Percentiles rank a stretch among this genome's conserved stretches.
phyloP scores from a whole-genome alignment of 2,797 vertebrate genomes.

The Cossypha polioptera region DNA sequence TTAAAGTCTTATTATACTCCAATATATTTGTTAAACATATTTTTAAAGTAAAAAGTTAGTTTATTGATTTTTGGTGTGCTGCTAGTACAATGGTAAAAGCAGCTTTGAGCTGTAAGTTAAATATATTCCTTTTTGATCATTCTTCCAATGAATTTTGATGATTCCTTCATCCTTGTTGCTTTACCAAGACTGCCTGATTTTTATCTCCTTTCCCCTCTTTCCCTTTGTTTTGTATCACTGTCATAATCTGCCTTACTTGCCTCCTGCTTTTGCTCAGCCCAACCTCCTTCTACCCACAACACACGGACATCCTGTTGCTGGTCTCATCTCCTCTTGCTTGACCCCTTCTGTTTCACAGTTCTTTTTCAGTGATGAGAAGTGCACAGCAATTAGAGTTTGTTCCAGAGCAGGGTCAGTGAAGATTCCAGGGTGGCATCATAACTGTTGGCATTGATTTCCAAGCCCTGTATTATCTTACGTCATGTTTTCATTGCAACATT shows the following conservation, averaged over 20 bases:
- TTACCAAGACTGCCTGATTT: neutral
- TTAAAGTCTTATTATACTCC: neutral
- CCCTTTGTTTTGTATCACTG: neutral
- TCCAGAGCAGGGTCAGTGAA: neutral
- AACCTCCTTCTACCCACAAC: neutral
- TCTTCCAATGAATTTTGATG: neutral
- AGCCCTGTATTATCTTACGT: neutral
- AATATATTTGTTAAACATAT: neutral
- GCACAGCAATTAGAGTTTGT: neutral
- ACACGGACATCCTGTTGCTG: neutral
- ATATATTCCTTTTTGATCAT: neutral
- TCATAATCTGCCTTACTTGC: neutral
- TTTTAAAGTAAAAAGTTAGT: neutral
- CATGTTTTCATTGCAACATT: neutral
- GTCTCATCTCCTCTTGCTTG: neutral
- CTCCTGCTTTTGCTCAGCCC: neutral
- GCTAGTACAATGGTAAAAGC: neutral
- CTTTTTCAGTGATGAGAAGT: neutral
- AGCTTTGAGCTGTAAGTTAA: neutral
- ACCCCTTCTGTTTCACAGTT: neutral
- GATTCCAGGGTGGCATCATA: neutral
- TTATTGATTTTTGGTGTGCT: accelerated
- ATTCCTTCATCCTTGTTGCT: neutral
- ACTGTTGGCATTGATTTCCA: neutral
- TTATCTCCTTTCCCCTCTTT: neutral